phyloP scores from a whole-genome alignment of 2,113 vertebrate genomes.

The Nematolebias whitei region DNA sequence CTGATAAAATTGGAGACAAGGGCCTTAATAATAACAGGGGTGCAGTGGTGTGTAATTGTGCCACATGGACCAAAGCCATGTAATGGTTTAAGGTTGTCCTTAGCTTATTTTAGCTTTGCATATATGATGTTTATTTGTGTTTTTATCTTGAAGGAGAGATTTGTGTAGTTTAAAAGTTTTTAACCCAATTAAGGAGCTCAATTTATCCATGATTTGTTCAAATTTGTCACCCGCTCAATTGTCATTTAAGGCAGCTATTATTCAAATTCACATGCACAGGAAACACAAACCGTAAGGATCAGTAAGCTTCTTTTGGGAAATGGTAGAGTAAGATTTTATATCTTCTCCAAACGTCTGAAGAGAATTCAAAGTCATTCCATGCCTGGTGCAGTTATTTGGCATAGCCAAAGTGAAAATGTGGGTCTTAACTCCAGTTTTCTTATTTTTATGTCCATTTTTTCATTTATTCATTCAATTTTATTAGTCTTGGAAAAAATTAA shows the following conservation, averaged over 20 bases:
- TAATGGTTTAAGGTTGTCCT: no score
- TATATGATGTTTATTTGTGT: no score
- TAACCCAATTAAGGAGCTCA: no score
- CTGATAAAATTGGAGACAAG: no score
- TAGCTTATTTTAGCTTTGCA: no score
- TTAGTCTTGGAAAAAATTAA: slow-evolving; percentile 12
- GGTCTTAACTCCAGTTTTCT: background rate
- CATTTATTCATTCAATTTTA: slow-evolving; percentile 12
- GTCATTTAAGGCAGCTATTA: background rate
- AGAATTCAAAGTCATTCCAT: slow-evolving; percentile 2
- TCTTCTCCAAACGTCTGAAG: background rate
- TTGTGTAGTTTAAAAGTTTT: no score
- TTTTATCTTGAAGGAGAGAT: no score
- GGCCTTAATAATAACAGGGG: no score
- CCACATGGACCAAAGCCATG: no score
- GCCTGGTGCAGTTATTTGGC: slow-evolving; percentile 6
- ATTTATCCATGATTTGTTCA: no score
- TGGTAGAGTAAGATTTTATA: slow-evolving; percentile 1
- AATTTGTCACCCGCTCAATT: no score
- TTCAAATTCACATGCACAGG: background rate
- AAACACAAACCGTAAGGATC: slow-evolving; percentile 14
- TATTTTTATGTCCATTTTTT: background rate
- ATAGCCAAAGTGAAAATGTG: slow-evolving; percentile 16
- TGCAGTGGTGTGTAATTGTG: no score
- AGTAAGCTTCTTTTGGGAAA: background rate